phyloP scores from a whole-genome alignment of 2,797 vertebrate genomes.

The Thunnus albacares region DNA sequence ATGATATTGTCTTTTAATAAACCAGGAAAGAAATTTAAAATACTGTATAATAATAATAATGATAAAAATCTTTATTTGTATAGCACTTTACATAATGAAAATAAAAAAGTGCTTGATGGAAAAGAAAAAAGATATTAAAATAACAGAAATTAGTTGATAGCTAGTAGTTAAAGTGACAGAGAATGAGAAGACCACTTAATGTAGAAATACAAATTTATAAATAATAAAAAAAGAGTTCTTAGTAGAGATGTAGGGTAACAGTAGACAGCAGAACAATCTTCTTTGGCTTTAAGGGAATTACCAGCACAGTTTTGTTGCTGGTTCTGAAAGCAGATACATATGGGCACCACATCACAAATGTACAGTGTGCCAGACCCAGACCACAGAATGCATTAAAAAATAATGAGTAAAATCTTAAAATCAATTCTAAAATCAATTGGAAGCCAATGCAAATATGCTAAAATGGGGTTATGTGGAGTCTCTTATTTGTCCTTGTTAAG shows the following conservation, averaged over 20 bases:
- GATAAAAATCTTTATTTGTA: background rate
- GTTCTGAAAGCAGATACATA: background rate
- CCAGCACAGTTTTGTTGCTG: background rate
- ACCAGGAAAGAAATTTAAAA: background rate
- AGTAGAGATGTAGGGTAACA: background rate
- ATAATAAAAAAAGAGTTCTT: background rate
- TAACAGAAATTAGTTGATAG: no score
- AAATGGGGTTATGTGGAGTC: no score
- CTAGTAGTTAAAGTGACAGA: background rate
- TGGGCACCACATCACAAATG: background rate
- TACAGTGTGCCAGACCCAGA: background rate
- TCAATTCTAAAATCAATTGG: no score
- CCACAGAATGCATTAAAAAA: no score
- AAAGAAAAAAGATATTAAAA: background rate
- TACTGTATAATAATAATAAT: background rate
- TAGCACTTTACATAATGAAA: no score
- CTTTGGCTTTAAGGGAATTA: background rate
- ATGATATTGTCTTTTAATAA: slow-evolving; percentile 3
- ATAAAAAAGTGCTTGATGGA: no score
- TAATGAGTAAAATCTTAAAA: no score
- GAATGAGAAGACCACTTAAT: background rate
- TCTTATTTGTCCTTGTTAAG: no score
- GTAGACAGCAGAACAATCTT: background rate
- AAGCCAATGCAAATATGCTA: no score
- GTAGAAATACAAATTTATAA: no score